Evolutionary conservation across 2,113 vertebrate species (phyloP).

Genomic region (Tragelaphus scriptus): DNA sequence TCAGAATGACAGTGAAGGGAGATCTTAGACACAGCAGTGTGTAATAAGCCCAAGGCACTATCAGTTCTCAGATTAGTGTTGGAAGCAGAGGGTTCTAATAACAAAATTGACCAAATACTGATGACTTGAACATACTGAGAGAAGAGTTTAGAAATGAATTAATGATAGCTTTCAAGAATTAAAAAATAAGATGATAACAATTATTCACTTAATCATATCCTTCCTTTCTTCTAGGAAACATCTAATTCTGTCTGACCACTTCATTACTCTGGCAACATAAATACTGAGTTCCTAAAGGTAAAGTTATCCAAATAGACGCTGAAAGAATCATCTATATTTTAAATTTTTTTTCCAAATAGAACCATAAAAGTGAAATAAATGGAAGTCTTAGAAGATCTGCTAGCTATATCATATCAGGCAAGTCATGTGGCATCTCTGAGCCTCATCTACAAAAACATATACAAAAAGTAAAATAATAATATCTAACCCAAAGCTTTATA

Average conservation of each 20-base stretch:
- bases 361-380: conserved; percentile 24
- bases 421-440: neutral
- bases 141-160: conserved; percentile 22
- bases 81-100: conserved; percentile 5
- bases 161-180: neutral
- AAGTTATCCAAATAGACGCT: neutral
- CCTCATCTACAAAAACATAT: conserved; percentile 5
- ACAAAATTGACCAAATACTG: neutral
- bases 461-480: conserved; percentile 31
- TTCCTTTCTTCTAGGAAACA: conserved; percentile 33
- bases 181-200: neutral
- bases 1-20: neutral
- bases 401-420: neutral
- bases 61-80: neutral
- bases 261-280: conserved; percentile 19
- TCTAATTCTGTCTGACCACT: neutral
- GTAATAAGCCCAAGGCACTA: neutral
- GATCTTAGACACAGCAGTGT: neutral
- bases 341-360: conserved; percentile 5
- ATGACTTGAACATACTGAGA: neutral
- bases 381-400: conserved; percentile 24
- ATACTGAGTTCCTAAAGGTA: conserved; percentile 28
- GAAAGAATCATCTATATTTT: conserved; percentile 6
- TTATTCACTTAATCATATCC: neutral
- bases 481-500: conserved; percentile 17